Evolutionary conservation across 2,888 invertebrate species (phyloP), one percentile per base, ranked within the genome.

Genomic region (Chalcis sispes): DNA sequence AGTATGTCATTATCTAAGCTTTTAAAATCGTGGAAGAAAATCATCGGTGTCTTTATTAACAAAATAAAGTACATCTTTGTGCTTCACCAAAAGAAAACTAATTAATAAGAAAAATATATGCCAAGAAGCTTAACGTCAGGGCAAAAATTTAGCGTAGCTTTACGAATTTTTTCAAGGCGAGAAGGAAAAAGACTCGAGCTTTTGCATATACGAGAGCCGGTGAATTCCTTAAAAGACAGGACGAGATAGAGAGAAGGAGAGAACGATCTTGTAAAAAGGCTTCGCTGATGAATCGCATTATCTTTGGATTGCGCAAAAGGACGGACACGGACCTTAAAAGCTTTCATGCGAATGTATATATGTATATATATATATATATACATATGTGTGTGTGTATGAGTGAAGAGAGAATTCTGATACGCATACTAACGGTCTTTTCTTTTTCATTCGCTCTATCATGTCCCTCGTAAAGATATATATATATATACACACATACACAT

Each of bases 271-370:
- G 32, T 42, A 52, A 67, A 74, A 67, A 61, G 25, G 32, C 25
- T 18, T 7, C n/a, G 52, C 50, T 74, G 74, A 74, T 74, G 67
- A 74, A 74, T 74, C 46, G 40, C 48, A 62, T 62, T 69, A 74
- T 69, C 69, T 18, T 52, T 27, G 46, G 32, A 62, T 56, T 54
- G 46, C 18, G 5, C n/a, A n/a, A 70, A 54, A 48, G 40, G 27
- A 54, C 23, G 48, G 18, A 42, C 40, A 56, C 29, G 1, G 58
- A 10, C 7, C 46, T 2, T 29, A 29, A 29, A 27, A 58, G 58
- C 58, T 58, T 32, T 29, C 29, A 5, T 32, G 10, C 58, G 32
- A 32, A 36, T 5, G n/a, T n/a, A n/a, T 15, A 8, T 46, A 46
- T 46, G n/a, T n/a, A 46, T 46, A n/a, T 46, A 46, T 8, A 46